Percentiles rank a stretch among this genome's conserved stretches.
phyloP scores from a whole-genome alignment of 2,888 invertebrate genomes.

The Drosophila lutescens region DNA sequence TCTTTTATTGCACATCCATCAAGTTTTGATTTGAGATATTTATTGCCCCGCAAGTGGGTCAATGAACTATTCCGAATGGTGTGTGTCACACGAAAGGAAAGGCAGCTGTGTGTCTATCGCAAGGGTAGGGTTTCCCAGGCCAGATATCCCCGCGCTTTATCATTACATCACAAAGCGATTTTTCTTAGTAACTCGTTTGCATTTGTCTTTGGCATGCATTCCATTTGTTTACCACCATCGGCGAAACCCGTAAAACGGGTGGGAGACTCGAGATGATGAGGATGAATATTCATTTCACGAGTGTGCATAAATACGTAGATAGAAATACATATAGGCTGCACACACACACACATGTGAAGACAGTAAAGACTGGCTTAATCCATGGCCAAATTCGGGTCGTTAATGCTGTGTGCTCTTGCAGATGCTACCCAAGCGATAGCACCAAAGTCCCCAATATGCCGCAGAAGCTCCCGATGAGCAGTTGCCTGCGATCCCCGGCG shows the following conservation, averaged over 20 bases:
- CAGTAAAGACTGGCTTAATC: constrained; percentile 40
- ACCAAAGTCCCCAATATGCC: constrained; percentile 42
- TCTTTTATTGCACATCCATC: constrained; percentile 26
- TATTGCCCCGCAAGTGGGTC: constrained; percentile 30
- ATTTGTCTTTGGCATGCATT: constrained; percentile 17
- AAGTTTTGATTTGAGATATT: constrained; percentile 25
- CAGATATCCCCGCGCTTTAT: constrained; percentile 25
- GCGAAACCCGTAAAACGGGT: constrained; percentile 28
- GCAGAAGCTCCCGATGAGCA: constrained; percentile 76
- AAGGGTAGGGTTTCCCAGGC: constrained; percentile 32
- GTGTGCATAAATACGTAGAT: constrained; percentile 14
- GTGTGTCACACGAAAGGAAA: background rate
- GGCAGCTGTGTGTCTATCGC: constrained; percentile 25
- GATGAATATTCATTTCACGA: constrained; percentile 39
- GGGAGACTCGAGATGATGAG: constrained; percentile 18
- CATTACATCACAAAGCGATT: constrained; percentile 31
- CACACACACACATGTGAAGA: constrained; percentile 1
- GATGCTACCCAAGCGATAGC: constrained; percentile 68
- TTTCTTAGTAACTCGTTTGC: constrained; percentile 34
- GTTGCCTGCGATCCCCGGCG: constrained; percentile 82
- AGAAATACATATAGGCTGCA: constrained; percentile 10
- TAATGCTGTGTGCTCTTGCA: constrained; percentile 59
- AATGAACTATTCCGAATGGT: constrained; percentile 22
- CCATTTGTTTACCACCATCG: constrained; percentile 11
- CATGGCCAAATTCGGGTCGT: constrained; percentile 44